Evolutionary conservation across 2,797 vertebrate genomes (phyloP), one percentile per base, ranked within the genome.

Genomic region (Molossus alvarezi): DNA sequence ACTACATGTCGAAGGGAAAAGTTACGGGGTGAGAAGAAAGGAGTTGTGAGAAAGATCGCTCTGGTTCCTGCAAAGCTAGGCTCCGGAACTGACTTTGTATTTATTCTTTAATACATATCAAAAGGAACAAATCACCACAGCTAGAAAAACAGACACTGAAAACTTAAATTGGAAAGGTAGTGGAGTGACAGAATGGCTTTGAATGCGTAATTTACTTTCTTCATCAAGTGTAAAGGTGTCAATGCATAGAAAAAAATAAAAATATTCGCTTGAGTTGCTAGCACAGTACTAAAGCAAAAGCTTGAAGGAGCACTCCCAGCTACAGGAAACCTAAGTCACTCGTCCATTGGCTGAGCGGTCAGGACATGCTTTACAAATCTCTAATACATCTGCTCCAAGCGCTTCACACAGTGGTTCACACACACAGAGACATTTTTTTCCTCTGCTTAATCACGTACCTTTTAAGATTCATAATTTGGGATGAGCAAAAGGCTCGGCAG

Each of bases 381-480:
- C 55, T 80, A 51, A 37, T 75, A 79, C 80, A 72, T 76, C 51
- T 79, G 51, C 29, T 94, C 64, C 29, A 79, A 9, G 53, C 77
- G 94, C 60, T 86, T 95, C 91, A 86, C 25, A 76, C 6, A 20
- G 65, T 88, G 90, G 76, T 91, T 97, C 92, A 88, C 92, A 94
- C 64, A 98, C 97, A 97, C 97, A 97, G 97, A 97, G 96, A 98
- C 87, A 82, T 96, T 93, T 97, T 98, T 98, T 98, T 97, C 97
- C 97, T 95, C 98, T 98, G 98, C 97, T 98, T 98, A 98, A 98
- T 99, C 98, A 98, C 90, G 94, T 98, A 98, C 97, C 97, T 98
- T 98, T 98, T 98, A 97, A 98, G 97, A 98, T 98, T 98, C 98
- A 98, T 99, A 98, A 98, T 99, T 98, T 98, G 98, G 98, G 98